These are phyloP conservation scores for Hemichromis elongatus DNA, from an alignment of 2,113 vertebrate genomes.

Conservation along the genomic window DNA sequence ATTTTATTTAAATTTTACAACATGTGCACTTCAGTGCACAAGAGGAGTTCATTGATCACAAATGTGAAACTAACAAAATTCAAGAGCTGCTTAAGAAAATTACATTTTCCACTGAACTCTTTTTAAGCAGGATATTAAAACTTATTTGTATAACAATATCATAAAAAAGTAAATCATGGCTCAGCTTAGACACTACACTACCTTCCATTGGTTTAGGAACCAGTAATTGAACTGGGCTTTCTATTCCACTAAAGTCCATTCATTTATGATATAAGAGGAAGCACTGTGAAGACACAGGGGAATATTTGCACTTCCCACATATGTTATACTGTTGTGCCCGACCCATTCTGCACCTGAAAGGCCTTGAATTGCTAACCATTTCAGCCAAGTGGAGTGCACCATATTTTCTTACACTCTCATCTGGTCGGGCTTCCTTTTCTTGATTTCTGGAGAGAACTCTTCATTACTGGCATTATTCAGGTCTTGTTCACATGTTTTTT, in stretches of 20 bases:
- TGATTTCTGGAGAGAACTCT: background rate
- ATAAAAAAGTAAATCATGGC: background rate
- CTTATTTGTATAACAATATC: background rate
- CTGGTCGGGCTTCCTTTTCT: fast-evolving
- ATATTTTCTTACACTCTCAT: background rate
- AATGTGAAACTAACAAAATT: background rate
- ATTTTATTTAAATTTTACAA: background rate
- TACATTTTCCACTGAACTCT: background rate
- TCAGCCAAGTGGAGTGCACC: background rate
- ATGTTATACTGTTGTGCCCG: background rate
- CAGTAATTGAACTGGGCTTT: background rate
- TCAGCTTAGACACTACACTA: background rate
- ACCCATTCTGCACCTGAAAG: background rate
- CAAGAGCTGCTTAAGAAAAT: background rate
- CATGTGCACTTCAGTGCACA: background rate
- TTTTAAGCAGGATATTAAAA: background rate
- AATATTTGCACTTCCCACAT: background rate
- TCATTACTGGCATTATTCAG: background rate
- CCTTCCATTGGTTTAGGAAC: background rate
- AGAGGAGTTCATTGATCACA: background rate
- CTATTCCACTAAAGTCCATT: background rate
- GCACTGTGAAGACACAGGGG: background rate
- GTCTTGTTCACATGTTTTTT: background rate
- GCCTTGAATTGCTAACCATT: background rate
- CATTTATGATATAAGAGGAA: too few species aligned